Evolutionary conservation across 2,113 vertebrate genomes (phyloP).

Genomic region (Nannobrachium achirus): DNA sequence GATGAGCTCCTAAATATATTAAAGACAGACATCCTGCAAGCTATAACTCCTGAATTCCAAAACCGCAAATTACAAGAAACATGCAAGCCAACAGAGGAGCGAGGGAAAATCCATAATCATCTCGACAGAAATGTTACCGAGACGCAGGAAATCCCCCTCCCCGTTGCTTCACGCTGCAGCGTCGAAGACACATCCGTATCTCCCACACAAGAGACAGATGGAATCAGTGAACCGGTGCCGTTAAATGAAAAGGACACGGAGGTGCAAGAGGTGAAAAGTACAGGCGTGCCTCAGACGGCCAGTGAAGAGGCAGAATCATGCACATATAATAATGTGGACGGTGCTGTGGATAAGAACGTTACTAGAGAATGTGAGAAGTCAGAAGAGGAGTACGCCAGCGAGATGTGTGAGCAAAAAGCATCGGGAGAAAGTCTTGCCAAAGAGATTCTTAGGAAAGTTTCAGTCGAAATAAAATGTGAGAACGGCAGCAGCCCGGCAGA

Average conservation of each 20-base stretch:
- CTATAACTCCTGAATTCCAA: conserved; percentile 74
- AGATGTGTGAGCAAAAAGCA: conserved; percentile 50
- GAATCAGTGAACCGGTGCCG: conserved; percentile 30
- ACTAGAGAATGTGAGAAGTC: conserved; percentile 36
- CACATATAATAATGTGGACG: conserved; percentile 39
- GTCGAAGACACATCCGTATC: conserved; percentile 27
- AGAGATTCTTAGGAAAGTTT: conserved; percentile 65
- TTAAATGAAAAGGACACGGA: conserved; percentile 34
- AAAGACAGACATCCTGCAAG: conserved; percentile 77
- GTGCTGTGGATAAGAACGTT: conserved; percentile 38
- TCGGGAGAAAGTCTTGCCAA: conserved; percentile 54
- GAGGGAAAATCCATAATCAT: conserved; percentile 36
- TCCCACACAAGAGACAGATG: conserved; percentile 40
- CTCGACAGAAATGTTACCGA: conserved; percentile 31
- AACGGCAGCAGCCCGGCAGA: conserved; percentile 56
- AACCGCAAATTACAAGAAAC: conserved; percentile 46
- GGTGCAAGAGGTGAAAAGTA: conserved; percentile 44
- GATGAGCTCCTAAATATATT: conserved; percentile 70
- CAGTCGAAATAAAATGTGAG: conserved; percentile 73
- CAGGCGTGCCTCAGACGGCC: conserved; percentile 30
- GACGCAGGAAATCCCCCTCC: conserved; percentile 42
- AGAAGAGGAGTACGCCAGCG: conserved; percentile 32
- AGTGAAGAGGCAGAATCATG: conserved; percentile 38
- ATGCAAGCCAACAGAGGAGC: conserved; percentile 47
- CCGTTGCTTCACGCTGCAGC: conserved; percentile 34